These are phyloP conservation scores for Cotesia chilonis DNA, from an alignment of 1,140 invertebrate genomes.

Conservation along the genomic window DNA sequence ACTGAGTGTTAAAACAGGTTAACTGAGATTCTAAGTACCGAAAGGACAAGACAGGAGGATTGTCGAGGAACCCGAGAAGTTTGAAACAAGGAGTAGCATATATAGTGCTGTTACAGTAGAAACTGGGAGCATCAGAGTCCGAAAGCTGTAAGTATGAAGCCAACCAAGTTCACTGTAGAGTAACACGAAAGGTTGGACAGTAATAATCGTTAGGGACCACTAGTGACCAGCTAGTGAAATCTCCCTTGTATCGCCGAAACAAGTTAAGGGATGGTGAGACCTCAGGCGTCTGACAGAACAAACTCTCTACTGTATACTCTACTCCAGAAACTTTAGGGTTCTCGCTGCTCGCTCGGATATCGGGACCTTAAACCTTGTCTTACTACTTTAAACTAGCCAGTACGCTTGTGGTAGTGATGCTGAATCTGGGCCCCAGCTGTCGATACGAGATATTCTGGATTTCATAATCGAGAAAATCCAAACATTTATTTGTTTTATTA, in stretches of 20 bases:
- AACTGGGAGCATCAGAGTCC: neutral
- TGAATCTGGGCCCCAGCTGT: conserved; percentile 10
- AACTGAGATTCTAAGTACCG: conserved; percentile 2
- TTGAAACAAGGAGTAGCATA: conserved; percentile 7
- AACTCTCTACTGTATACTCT: conserved; percentile 16
- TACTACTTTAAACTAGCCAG: neutral
- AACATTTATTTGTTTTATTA: conserved; percentile 7
- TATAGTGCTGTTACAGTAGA: neutral
- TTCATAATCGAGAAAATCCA: conserved; percentile 8
- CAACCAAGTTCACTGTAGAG: conserved; percentile 20
- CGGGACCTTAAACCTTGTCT: neutral
- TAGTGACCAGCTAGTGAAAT: conserved; percentile 42
- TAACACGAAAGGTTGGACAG: conserved; percentile 37
- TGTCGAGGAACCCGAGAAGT: conserved; percentile 23
- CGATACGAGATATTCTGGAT: conserved; percentile 16
- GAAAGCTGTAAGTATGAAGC: conserved; percentile 9
- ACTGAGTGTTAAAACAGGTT: conserved; percentile 23
- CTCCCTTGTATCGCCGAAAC: conserved; percentile 36
- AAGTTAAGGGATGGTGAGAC: conserved; percentile 27
- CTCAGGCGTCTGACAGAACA: conserved; percentile 12
- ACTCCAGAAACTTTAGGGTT: neutral
- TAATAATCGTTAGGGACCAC: conserved; percentile 43
- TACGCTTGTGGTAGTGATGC: neutral
- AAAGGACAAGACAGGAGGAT: conserved; percentile 3
- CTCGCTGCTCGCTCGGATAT: conserved; percentile 13